These are phyloP conservation scores for Aphelenchoides besseyi DNA, from an alignment of 1,140 invertebrate genomes.

Conservation along the genomic window DNA sequence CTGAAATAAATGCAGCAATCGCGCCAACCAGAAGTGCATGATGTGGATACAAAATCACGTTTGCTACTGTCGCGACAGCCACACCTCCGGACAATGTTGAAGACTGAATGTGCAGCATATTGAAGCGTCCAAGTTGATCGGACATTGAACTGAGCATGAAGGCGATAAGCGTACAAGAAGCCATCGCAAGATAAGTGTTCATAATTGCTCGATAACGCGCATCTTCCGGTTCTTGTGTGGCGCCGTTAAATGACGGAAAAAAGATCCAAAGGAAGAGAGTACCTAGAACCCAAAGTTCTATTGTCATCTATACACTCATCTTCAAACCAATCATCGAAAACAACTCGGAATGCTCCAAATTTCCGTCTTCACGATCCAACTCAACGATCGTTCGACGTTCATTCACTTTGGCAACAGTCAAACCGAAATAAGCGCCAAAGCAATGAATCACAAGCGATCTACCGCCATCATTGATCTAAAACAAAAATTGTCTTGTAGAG, in stretches of 20 bases:
- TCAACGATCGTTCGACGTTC: conserved; percentile 36
- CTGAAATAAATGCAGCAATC: conserved; percentile 76
- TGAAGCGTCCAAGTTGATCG: conserved; percentile 57
- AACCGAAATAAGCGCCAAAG: conserved; percentile 91
- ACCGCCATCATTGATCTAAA: conserved; percentile 70
- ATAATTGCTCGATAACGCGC: conserved; percentile 65
- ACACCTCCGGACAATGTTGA: conserved; percentile 68
- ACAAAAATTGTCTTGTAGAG: conserved; percentile 10
- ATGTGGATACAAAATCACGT: conserved; percentile 76
- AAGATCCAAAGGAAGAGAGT: conserved; percentile 67
- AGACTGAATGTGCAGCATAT: conserved; percentile 63
- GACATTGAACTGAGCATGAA: conserved; percentile 65
- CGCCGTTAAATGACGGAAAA: conserved; percentile 65
- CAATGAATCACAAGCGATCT: conserved; percentile 88
- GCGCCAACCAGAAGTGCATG: conserved; percentile 80
- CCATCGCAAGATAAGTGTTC: conserved; percentile 67
- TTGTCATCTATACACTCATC: conserved; percentile 25
- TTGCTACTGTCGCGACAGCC: conserved; percentile 69
- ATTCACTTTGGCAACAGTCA: conserved; percentile 45
- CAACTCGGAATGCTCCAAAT: conserved; percentile 53
- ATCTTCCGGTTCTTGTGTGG: conserved; percentile 60
- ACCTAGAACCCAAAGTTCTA: conserved; percentile 37
- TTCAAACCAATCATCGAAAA: conserved; percentile 62
- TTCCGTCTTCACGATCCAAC: conserved; percentile 52
- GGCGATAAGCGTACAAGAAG: conserved; percentile 64